Percentiles rank a stretch among this genome's conserved stretches.
These are phyloP conservation scores for Andrena camellia DNA, from an alignment of 2,888 invertebrate species.

Conservation along the genomic window DNA sequence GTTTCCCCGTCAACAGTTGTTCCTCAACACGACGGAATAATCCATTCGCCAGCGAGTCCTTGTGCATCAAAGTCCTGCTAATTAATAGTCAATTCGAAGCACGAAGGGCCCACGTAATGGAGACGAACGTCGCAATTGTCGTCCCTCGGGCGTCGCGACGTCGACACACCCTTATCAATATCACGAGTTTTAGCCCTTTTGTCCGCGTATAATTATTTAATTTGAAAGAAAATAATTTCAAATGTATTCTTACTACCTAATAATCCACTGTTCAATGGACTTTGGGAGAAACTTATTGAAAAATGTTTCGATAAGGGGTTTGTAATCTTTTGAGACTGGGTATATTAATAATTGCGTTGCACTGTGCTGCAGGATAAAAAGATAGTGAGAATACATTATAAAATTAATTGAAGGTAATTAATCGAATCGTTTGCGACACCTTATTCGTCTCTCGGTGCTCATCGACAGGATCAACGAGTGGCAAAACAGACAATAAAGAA, in stretches of 20 bases:
- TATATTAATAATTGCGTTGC: no score
- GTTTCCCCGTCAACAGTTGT: constrained; percentile 24
- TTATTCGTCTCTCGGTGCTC: constrained; percentile 51
- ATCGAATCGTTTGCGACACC: constrained; percentile 40
- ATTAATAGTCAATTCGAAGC: constrained; percentile 40
- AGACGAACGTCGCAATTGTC: constrained; percentile 8
- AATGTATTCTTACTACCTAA: no score
- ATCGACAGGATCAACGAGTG: constrained; percentile 43
- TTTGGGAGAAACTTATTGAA: no score
- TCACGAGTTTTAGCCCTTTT: not conserved
- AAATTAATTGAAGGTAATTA: constrained; percentile 49
- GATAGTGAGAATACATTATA: constrained; percentile 47
- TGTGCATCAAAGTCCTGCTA: constrained; percentile 46
- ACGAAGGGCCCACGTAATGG: constrained; percentile 5
- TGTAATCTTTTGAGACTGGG: no score
- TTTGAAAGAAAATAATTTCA: not conserved
- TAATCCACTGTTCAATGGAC: no score
- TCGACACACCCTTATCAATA: no score
- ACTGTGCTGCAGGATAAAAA: constrained; percentile 6
- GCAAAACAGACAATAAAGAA: constrained; percentile 21
- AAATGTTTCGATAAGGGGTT: no score
- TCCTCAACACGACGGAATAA: not conserved
- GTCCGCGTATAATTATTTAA: not conserved
- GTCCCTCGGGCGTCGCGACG: not conserved
- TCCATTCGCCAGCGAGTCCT: not conserved